phyloP scores from a whole-genome alignment of 2,113 vertebrate genomes.

The Xiphorhynchus elegans region DNA sequence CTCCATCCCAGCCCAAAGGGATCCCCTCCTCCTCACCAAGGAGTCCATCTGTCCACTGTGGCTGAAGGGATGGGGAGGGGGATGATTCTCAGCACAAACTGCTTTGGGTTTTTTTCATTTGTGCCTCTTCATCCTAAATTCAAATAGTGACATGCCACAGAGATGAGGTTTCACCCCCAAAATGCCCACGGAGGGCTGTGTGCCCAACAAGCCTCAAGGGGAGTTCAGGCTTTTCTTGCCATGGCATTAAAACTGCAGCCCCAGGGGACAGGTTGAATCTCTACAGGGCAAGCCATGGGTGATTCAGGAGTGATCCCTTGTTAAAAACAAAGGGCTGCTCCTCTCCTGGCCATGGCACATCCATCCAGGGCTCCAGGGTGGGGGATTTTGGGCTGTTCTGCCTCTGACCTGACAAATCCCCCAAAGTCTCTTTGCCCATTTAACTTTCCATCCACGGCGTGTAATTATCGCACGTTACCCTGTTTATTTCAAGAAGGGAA shows the following conservation, averaged over 20 bases:
- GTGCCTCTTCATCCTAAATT: not conserved
- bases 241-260: rapidly evolving
- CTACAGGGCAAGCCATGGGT: rapidly evolving
- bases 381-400: not conserved
- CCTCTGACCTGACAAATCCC: not conserved
- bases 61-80: rapidly evolving
- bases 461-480: rapidly evolving
- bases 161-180: not conserved
- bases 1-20: not conserved
- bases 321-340: too few relatives aligned
- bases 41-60: not conserved
- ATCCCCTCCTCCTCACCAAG: not conserved
- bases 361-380: rapidly evolving
- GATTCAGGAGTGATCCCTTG: not conserved
- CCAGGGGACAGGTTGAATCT: rapidly evolving
- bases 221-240: not conserved
- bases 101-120: not conserved
- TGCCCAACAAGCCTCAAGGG: too few relatives aligned
- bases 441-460: not conserved
- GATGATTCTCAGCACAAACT: not conserved
- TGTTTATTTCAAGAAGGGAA: conserved; percentile 8
- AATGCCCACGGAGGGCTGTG: not conserved
- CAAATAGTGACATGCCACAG: not conserved
- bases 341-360: too few relatives aligned
- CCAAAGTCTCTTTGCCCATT: not conserved